Evolutionary conservation across 2,113 vertebrate species (phyloP), one percentile per base, ranked within the genome.

Genomic region (Typhlomys cinereus): DNA sequence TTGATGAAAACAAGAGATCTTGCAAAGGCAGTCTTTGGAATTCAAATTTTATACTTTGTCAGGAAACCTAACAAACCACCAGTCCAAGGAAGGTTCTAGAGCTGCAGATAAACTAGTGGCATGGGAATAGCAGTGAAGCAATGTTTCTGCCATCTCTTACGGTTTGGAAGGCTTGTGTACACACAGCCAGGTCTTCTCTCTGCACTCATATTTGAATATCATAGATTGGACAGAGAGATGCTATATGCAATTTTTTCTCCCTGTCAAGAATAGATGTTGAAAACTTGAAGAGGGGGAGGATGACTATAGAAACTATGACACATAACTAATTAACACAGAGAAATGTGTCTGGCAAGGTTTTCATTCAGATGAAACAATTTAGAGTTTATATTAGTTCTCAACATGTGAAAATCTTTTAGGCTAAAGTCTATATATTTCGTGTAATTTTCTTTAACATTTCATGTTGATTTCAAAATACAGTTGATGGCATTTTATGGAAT

Each of bases 391-490:
- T 57, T n/a, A 82, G n/a, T 73, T 82, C 15, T 84, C 41, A 90
- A 31, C 20, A 25, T n/a, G 48, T 76, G 27, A 25, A 54, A 61
- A 31, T 48, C 1, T 48, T 86, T 91, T 70, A 8, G 18, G 4
- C 44, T 79, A 71, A 4, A 46, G 1, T 71, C 67, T 59, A 0
- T 64, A 50, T 90, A 61, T 62, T 90, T 71, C 21, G 36, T 78
- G 54, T 41, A 44, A n/a, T 31, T 59, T 78, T 89, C 41, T 80
- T 80, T 76, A 92, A 86, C 57, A 80, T 59, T 91, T 88, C 64
- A 41, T 71, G 48, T 39, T 86, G 88, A 81, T 83, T 41, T 89
- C 23, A 73, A 18, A 86, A 87, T 50, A 62, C 20, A 64, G 10
- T 21, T 62, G 18, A 62, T 69, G 59, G n/a, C 46, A 48, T 61